Base-by-base conservation (phyloP, 2,888 invertebrate species). In the Drosophila eohydei region DNA sequence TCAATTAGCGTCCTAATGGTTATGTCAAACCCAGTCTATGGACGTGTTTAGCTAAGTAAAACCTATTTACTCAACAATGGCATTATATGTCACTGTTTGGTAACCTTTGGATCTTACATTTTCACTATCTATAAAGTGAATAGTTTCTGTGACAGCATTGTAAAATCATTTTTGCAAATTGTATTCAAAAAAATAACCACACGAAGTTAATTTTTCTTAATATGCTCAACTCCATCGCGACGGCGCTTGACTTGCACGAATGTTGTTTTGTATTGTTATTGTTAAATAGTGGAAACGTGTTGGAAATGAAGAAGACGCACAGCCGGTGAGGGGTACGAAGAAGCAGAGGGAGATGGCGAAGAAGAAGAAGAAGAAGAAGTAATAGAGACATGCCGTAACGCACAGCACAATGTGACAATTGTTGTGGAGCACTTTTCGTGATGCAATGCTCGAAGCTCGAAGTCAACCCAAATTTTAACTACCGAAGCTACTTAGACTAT, bases 401-500 rank as follows among this genome's bases (percentile, higher is more conserved):
- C 48, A 65, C 50, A 64, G 50, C 69, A 83, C 75, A 88, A 88
- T 83, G 87, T 59, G 83, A 83, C 83, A 83, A 88, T 83, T 88
- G 81, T 74, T 78, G 81, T 82, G 41, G 43, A 61, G 67, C 64
- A 60, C 66, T 67, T 55, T 66, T 71, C 56, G 58, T 74, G 80
- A 74, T 57, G 75, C 76, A 78, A 79, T 74, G 43, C 48, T 2
- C 48, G 14, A 43, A 50, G 38, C 60, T 48, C 8, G 38, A 57
- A 68, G 32, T 26, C 54, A 9, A 41, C 55, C 56, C 38, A 66
- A 74, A 58, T 74, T 69, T 50, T 34, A 48, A 63, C 30, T 14
- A 57, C 43, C 32, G 8, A 38, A 54, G 40, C 28, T 59, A 62
- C 43, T 44, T 60, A 21, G 28, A 55, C 40, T 52, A 50, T 30